A percentile compares a stretch with the other conserved stretches of the same genome.
Conservation (phyloP, 2,888 invertebrate genomes). For the Ferrisia virgata region DNA sequence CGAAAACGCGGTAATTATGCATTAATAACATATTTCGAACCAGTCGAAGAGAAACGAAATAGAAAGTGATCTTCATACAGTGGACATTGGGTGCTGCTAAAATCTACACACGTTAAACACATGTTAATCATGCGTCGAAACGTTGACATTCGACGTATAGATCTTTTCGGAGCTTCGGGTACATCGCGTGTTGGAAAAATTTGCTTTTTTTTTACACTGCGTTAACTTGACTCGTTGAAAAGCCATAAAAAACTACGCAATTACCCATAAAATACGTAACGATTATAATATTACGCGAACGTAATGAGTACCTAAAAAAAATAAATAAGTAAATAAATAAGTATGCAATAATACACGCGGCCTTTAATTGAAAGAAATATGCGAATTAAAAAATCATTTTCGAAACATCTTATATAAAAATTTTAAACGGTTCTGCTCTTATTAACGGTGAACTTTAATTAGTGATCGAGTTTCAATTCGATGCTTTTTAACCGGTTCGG, state of each 20-base stretch:
- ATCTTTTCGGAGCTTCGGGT: not conserved
- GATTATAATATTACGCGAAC: not conserved
- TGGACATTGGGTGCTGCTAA: constrained; percentile 7
- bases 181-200: not conserved
- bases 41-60: constrained; percentile 22
- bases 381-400: constrained; percentile 9
- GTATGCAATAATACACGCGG: not conserved
- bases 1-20: not conserved
- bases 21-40: constrained; percentile 21
- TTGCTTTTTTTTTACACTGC: not conserved
- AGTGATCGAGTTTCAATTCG: constrained; percentile 8
- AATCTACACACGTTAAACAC: not conserved
- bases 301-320: not conserved
- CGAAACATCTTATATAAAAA: constrained; percentile 26
- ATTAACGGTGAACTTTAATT: constrained; percentile 16
- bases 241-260: constrained; percentile 8
- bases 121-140: not conserved
- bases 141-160: too few relatives aligned
- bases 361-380: not conserved
- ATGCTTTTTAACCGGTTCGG: not conserved
- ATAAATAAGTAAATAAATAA: not conserved
- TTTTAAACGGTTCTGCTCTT: constrained; percentile 19
- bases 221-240: not conserved
- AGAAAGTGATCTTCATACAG: not conserved
- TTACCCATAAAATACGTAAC: constrained; percentile 28